These are phyloP conservation scores for Hippocampus abdominalis DNA, from an alignment of 2,113 vertebrate genomes.

Conservation along the genomic window DNA sequence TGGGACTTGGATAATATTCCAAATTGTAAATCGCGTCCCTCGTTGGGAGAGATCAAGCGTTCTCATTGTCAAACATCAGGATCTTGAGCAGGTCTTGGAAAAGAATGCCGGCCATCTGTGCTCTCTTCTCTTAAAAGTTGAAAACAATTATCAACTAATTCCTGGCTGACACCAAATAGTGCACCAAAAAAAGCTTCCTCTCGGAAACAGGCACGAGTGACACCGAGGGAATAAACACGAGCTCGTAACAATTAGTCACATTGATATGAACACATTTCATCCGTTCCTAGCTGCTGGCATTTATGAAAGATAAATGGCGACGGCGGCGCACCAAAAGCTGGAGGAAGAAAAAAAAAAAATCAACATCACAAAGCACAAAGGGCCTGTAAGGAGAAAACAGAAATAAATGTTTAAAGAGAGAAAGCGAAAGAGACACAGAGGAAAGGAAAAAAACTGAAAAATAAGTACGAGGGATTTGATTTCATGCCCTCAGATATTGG, in stretches of 20 bases:
- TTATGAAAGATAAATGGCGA: slow-evolving; percentile 74
- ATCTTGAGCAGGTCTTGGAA: slow-evolving; percentile 48
- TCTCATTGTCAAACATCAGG: slow-evolving; percentile 51
- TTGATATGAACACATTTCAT: slow-evolving; percentile 55
- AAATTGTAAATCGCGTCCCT: slow-evolving; percentile 33
- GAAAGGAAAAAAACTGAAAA: slow-evolving; percentile 72
- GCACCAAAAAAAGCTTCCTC: slow-evolving; percentile 29
- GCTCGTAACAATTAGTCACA: slow-evolving; percentile 66
- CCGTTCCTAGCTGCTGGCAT: slow-evolving; percentile 56
- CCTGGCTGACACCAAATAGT: neutral
- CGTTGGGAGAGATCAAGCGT: slow-evolving; percentile 54
- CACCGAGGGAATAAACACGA: slow-evolving; percentile 52
- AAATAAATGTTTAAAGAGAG: slow-evolving; percentile 88
- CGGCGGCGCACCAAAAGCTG: slow-evolving; percentile 67
- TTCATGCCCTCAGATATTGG: slow-evolving; percentile 68
- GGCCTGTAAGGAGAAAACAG: slow-evolving; percentile 73
- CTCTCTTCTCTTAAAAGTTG: slow-evolving; percentile 14
- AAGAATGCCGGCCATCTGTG: slow-evolving; percentile 46
- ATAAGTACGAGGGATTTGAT: slow-evolving; percentile 76
- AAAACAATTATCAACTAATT: slow-evolving; percentile 1
- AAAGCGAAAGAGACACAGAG: slow-evolving; percentile 42
- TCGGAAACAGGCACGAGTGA: slow-evolving; percentile 46
- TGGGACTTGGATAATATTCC: slow-evolving; percentile 48
- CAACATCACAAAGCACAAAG: slow-evolving; percentile 74
- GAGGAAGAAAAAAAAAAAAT: slow-evolving; percentile 49